Percentiles rank a stretch among this genome's conserved stretches.
Conservation (phyloP, 2,888 invertebrate species). For the Dicycla oo region DNA sequence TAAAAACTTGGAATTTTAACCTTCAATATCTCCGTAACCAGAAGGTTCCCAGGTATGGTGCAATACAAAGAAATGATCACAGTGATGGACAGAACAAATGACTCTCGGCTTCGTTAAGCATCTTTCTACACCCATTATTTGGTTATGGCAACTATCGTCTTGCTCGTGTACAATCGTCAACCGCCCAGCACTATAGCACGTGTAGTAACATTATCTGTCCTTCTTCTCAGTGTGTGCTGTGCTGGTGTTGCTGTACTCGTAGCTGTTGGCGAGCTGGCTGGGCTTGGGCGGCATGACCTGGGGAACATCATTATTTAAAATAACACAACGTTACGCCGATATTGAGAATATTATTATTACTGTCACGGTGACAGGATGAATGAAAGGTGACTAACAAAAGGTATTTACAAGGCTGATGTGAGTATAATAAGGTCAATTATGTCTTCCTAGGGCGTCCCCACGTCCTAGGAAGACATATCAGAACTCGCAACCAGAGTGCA, state of each 20-base stretch:
- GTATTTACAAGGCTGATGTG: too few relatives aligned
- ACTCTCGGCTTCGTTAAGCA: not conserved
- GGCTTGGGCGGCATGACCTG: constrained; percentile 35
- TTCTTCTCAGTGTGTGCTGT: constrained; percentile 25
- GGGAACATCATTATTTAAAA: not conserved
- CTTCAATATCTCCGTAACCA: not conserved
- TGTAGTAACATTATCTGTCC: constrained; percentile 30
- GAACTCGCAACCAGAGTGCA: too few relatives aligned
- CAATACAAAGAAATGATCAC: not conserved
- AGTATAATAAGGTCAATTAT: too few relatives aligned
- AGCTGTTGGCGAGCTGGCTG: constrained; percentile 18
- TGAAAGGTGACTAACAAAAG: too few relatives aligned
- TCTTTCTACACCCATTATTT: not conserved
- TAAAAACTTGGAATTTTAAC: not conserved
- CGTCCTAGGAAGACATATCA: too few relatives aligned
- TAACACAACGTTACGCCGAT: not conserved
- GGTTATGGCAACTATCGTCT: constrained; percentile 28
- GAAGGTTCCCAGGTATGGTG: not conserved
- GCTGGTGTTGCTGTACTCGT: constrained; percentile 22
- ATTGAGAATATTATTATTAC: too few relatives aligned
- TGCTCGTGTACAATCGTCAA: constrained; percentile 4
- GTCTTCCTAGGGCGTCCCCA: too few relatives aligned
- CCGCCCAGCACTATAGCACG: not conserved
- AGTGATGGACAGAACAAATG: not conserved
- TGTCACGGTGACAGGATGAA: too few relatives aligned